Base-by-base conservation (phyloP, 2,888 invertebrate species). In the Calliscelio sp. region DNA sequence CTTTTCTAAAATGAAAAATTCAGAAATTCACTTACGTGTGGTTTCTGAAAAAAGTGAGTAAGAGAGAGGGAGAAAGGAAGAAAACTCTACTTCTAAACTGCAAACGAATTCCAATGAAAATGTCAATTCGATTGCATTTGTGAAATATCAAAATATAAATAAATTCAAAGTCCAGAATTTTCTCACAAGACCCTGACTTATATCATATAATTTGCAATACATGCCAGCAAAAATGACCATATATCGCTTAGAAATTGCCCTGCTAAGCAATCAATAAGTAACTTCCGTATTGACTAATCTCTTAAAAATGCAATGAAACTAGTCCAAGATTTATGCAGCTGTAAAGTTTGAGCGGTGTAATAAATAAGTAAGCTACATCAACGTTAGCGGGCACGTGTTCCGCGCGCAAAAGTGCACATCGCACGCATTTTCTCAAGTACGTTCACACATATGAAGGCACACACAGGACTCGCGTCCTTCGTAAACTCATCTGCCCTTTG, bases 361-460 rank as follows among this genome's bases (percentile, higher is more conserved):
- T 80, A 80, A 80, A 80, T 80, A 80, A 71, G 79, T 28, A 41
- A 73, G 57, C 49, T 35, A 20, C 49, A 73, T 63, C 24, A 55
- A 35, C 44, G 35, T 44, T 53, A 10, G 20, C 24, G 38, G 24
- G 70, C 70, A 63, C 63, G 71, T 71, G 63, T 79, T 63, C n/a
- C 16, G 28, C 24, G 53, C 63, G 78, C 41, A 70, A 70, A 75
- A 75, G 55, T 75, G 75, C 57, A 65, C 65, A 74, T 63, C 65
- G 53, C 32, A 65, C 44, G 65, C 65, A 55, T 65, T 65, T 74
- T 44, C 63, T 65, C 25, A 41, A 14, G n/a, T 18, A 20, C 41
- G 1, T 7, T 18, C 38, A 66, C 38, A 41, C 22, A 35, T 18
- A n/a, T 25, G 4, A 5, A 32, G 10, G 11, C 35, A 57, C 24